Conservation (phyloP, 2,888 invertebrate species). For the Drosophila percnosoma region DNA sequence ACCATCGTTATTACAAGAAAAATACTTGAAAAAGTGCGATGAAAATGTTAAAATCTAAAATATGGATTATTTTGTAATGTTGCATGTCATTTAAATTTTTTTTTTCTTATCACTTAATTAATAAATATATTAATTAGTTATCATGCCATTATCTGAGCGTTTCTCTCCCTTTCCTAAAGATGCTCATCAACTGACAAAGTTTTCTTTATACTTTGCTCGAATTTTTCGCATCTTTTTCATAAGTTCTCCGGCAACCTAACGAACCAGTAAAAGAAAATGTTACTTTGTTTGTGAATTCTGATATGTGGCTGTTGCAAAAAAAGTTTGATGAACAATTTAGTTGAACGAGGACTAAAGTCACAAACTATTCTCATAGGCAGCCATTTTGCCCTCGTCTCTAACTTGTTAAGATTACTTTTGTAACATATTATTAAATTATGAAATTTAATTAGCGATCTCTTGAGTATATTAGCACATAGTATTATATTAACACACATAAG, state of each 20-base stretch:
- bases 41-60: background rate
- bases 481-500: conserved; percentile 20
- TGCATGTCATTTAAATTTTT: background rate
- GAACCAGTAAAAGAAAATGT: conserved; percentile 7
- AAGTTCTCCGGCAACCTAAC: conserved; percentile 13
- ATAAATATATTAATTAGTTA: conserved; percentile 1
- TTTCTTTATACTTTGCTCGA: conserved; percentile 1
- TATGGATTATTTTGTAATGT: background rate
- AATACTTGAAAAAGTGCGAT: background rate
- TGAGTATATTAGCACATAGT: conserved; percentile 9
- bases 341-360: background rate
- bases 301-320: conserved; percentile 1
- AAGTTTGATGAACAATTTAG: conserved; percentile 1
- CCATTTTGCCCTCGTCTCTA: background rate
- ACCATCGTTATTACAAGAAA: conserved; percentile 11
- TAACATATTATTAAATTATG: background rate
- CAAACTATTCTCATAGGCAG: background rate
- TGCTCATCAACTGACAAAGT: background rate
- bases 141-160: conserved; percentile 14
- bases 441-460: conserved; percentile 34
- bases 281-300: background rate
- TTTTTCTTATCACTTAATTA: conserved; percentile 7
- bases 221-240: background rate
- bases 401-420: background rate
- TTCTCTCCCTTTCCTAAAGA: background rate